Base-by-base conservation (phyloP, 2,797 vertebrate genomes). In the Crax fasciolata region DNA sequence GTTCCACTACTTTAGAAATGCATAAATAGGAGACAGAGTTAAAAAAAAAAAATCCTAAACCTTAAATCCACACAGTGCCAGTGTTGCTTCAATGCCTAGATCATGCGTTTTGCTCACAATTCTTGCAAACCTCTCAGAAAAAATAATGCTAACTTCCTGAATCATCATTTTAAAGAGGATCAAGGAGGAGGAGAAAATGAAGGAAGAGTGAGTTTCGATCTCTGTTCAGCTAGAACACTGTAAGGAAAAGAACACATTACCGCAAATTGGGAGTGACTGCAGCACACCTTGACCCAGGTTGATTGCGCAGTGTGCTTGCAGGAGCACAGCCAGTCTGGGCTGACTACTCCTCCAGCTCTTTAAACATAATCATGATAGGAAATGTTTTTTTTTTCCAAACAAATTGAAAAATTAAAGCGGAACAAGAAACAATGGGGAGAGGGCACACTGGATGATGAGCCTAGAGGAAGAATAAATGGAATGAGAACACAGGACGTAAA, bases 401-500 rank as follows among this genome's bases (percentile, higher is more conserved):
- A 78, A 70, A 83, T 21, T 59, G 66, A 67, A 96, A 90, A 92
- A 89, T 48, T 73, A 71, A 87, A 91, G 65, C 55, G 80, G 71
- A 93, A 76, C 24, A 82, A 76, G 44, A 71, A 90, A 27, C 21
- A 71, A 38, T 32, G 25, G 43, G 39, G 28, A 92, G 20, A 87
- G 39, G 58, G 55, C 52, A 89, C 0, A 0, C 4, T 38, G 67
- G 51, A 52, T 84, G 52, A 74, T 0, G 3, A 41, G 30, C 16
- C 8, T 21, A 13, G 10, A 11, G 43, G 27, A 48, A 10, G 43
- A 54, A 72, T 39, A 75, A 87, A 59, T 11, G 10, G 43, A 91
- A 59, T 44, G 11, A 67, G 51, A 89, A 55, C 21, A 44, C 51
- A 35, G 76, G 28, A 84, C 52, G 48, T 82, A 73, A 89, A 24